Conservation (phyloP, 2,888 invertebrate genomes). For the Stenchaetothrips biformis region DNA sequence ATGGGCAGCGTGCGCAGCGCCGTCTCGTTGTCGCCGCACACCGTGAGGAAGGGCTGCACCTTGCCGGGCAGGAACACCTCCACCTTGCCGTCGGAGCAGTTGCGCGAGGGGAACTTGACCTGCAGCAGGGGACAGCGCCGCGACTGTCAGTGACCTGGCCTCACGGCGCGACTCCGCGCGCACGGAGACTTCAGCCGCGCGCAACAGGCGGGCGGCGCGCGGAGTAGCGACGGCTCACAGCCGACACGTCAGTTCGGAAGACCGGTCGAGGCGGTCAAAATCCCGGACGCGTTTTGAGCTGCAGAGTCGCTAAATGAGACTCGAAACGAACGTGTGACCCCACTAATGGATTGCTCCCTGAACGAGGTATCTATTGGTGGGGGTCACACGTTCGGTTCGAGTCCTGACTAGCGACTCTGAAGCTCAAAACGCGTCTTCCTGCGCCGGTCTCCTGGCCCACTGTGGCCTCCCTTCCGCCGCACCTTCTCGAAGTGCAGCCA, state of each 20-base stretch:
- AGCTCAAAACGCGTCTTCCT: too few species aligned
- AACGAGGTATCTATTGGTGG: too few species aligned
- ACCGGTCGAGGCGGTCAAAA: too few species aligned
- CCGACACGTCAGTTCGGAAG: too few species aligned
- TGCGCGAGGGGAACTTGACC: slow-evolving; percentile 67
- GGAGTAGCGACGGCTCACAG: background rate
- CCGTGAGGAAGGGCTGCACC: slow-evolving; percentile 69
- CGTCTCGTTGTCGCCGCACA: slow-evolving; percentile 83
- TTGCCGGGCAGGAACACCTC: slow-evolving; percentile 70
- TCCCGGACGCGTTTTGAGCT: too few species aligned
- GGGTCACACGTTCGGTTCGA: too few species aligned
- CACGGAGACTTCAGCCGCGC: background rate
- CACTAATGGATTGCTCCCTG: too few species aligned
- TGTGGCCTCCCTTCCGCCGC: background rate
- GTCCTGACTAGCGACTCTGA: too few species aligned
- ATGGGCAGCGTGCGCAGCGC: slow-evolving; percentile 74
- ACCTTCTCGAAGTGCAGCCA: slow-evolving; percentile 84
- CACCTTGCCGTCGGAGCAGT: slow-evolving; percentile 80
- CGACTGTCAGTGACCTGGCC: background rate
- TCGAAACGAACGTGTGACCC: too few species aligned
- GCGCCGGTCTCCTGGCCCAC: too few species aligned
- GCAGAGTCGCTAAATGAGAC: too few species aligned
- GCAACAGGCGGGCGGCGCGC: background rate
- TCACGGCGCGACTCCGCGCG: background rate
- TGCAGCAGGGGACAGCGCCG: slow-evolving; percentile 4